These are phyloP conservation scores for Entomobrya proxima DNA, from an alignment of 2,888 invertebrate species.

Conservation along the genomic window DNA sequence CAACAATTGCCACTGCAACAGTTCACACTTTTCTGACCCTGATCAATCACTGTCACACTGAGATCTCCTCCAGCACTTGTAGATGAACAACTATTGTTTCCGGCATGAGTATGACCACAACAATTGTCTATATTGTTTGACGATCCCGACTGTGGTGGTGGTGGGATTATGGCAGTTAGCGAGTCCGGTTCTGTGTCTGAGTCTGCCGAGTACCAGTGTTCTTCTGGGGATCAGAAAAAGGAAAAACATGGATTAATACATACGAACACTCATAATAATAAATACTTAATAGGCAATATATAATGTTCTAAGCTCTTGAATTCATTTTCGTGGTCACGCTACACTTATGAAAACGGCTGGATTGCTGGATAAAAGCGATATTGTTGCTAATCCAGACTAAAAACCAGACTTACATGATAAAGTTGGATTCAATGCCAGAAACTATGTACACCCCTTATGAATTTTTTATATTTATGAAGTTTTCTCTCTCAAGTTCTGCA, in stretches of 20 bases:
- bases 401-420: too few relatives aligned
- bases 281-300: not conserved
- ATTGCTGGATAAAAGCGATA: too few relatives aligned
- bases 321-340: not conserved
- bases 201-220: constrained; percentile 83
- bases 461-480: too few relatives aligned
- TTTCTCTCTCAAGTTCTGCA: too few relatives aligned
- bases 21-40: not conserved
- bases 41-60: constrained; percentile 55
- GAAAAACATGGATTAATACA: not conserved
- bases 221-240: constrained; percentile 77
- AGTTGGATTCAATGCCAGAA: too few relatives aligned
- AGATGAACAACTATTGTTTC: not conserved
- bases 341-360: too few relatives aligned
- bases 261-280: not conserved
- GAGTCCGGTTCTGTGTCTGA: constrained; percentile 78
- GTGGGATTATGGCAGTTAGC: constrained; percentile 69
- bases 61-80: constrained; percentile 19
- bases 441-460: too few relatives aligned
- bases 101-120: constrained; percentile 2
- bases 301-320: not conserved
- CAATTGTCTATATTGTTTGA: constrained; percentile 38
- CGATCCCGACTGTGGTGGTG: constrained; percentile 39
- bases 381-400: too few relatives aligned
- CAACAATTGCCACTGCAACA: constrained; percentile 37